phyloP scores from a whole-genome alignment of 2,888 invertebrate species.

The Portevinia maculata region DNA sequence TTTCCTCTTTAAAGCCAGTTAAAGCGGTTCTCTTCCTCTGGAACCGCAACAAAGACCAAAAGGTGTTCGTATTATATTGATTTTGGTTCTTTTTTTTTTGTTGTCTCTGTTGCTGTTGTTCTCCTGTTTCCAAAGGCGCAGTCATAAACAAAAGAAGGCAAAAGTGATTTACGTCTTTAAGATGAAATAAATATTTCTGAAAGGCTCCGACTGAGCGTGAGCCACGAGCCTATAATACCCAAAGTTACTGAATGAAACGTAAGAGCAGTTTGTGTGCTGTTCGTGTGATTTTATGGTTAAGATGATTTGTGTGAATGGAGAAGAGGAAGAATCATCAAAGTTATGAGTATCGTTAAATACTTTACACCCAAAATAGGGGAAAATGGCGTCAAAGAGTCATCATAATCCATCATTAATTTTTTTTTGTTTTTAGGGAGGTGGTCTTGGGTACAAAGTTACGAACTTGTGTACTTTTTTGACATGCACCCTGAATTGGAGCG shows the following conservation, averaged over 20 bases:
- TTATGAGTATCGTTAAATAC: constrained; percentile 57
- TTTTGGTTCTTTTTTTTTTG: constrained; percentile 1
- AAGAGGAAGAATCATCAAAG: constrained; percentile 39
- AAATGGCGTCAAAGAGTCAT: background rate
- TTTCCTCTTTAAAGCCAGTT: background rate
- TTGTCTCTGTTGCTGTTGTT: background rate
- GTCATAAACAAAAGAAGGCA: constrained; percentile 18
- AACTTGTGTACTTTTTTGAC: too few relatives aligned
- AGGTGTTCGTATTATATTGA: constrained; percentile 24
- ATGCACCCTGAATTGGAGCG: too few relatives aligned
- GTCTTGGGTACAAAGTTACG: too few relatives aligned
- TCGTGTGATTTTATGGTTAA: constrained; percentile 20
- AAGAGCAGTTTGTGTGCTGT: background rate
- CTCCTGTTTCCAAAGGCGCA: background rate
- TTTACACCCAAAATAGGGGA: background rate
- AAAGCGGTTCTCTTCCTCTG: background rate
- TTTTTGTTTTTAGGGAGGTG: too few relatives aligned
- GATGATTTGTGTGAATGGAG: constrained; percentile 13
- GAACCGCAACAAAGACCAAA: background rate
- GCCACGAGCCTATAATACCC: background rate
- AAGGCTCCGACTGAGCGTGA: background rate
- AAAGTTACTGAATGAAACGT: constrained; percentile 14
- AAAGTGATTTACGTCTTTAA: constrained; percentile 44
- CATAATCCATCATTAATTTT: constrained; percentile 5
- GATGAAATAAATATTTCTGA: constrained; percentile 12